Evolutionary conservation across 2,113 vertebrate species (phyloP).

Genomic region (Arizona elegans): DNA sequence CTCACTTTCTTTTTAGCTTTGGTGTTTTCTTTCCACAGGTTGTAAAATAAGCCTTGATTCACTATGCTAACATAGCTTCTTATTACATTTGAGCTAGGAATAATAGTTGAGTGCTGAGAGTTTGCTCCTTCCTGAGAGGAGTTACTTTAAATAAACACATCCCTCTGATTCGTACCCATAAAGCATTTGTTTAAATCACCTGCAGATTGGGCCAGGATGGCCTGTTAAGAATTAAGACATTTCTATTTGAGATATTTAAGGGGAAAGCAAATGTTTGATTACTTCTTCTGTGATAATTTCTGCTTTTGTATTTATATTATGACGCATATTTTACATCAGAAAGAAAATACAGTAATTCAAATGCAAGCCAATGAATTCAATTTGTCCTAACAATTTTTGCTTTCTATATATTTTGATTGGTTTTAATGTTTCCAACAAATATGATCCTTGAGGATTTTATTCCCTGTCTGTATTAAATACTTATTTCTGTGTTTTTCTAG

Average conservation of each 20-base stretch:
- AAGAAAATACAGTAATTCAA: neutral
- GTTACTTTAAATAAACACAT: neutral
- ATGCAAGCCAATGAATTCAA: neutral
- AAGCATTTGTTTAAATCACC: neutral
- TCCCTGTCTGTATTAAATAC: slow-evolving; percentile 4
- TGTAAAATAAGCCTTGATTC: neutral
- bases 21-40: neutral
- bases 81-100: neutral
- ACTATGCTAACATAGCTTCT: neutral
- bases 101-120: neutral
- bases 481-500: slow-evolving; percentile 62
- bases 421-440: neutral
- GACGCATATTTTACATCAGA: neutral
- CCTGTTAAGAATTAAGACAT: neutral
- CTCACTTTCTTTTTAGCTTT: neutral
- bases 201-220: neutral
- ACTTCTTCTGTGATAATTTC: neutral
- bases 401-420: neutral
- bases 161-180: neutral
- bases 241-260: neutral
- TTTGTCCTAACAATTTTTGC: neutral
- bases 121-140: neutral
- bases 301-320: neutral
- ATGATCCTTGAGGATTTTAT: neutral
- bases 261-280: neutral